Conservation (phyloP, 2,888 invertebrate genomes). For the Parelbella ahira region DNA sequence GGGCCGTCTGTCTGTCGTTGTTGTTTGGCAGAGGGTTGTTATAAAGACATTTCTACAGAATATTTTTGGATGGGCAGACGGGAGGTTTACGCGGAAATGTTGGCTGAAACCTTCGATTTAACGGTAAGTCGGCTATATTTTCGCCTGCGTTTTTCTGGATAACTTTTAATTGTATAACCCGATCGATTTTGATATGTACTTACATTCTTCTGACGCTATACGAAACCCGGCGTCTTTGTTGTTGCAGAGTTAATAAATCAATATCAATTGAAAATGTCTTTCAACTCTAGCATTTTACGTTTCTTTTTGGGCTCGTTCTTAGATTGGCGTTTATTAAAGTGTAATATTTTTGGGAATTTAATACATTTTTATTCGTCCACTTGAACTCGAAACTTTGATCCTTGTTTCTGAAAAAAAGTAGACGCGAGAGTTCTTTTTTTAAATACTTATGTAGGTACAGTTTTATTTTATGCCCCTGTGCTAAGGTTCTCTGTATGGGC, state of each 20-base stretch:
- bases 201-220: neutral
- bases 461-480: too few species aligned
- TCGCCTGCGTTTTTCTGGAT: constrained; percentile 2
- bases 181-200: constrained; percentile 15
- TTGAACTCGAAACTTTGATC: too few species aligned
- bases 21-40: constrained; percentile 68
- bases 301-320: too few species aligned
- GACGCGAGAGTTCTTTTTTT: too few species aligned
- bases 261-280: neutral
- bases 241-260: constrained; percentile 1
- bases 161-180: neutral
- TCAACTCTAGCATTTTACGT: neutral
- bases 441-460: too few species aligned
- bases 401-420: too few species aligned
- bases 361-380: too few species aligned
- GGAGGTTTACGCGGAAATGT: constrained; percentile 72
- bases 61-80: constrained; percentile 77
- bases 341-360: too few species aligned
- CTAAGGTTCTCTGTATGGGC: too few species aligned
- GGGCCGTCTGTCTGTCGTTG: constrained; percentile 71
- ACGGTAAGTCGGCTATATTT: constrained; percentile 48
- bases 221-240: constrained; percentile 2
- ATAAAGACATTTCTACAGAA: constrained; percentile 74
- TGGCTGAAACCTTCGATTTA: constrained; percentile 57
- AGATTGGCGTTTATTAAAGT: too few species aligned